Conservation (phyloP, 2,888 invertebrate species). For the Enoplolaimus lenunculus region DNA sequence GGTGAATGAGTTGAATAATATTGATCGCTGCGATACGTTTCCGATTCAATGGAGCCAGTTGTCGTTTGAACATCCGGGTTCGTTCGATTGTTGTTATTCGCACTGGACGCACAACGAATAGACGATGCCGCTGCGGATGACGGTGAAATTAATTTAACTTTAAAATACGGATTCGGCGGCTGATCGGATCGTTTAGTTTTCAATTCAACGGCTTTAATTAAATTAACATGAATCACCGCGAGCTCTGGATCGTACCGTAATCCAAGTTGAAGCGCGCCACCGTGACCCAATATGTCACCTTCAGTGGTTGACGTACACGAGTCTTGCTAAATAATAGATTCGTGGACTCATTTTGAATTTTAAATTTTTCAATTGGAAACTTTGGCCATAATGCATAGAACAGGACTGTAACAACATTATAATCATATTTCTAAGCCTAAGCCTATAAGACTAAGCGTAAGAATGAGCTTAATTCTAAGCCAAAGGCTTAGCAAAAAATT, state of each 20-base stretch:
- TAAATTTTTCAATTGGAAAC: neutral
- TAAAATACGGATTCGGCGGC: conserved; percentile 22
- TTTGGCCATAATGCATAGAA: no score
- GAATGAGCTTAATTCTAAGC: no score
- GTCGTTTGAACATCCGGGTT: conserved; percentile 15
- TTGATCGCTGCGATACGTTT: conserved; percentile 32
- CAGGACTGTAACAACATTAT: no score
- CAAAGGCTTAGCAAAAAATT: no score
- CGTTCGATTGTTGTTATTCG: no score
- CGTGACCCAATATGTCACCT: conserved; percentile 27
- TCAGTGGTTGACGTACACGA: conserved; percentile 25
- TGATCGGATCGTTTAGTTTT: conserved; percentile 29
- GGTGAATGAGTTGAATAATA: conserved; percentile 33
- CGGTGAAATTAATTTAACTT: conserved; percentile 6
- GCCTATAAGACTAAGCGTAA: no score
- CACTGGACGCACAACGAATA: neutral
- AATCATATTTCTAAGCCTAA: no score
- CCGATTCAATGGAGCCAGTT: conserved; percentile 18
- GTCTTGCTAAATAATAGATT: conserved; percentile 14
- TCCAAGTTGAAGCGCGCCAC: conserved; percentile 52
- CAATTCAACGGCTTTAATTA: conserved; percentile 52
- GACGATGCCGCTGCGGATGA: neutral
- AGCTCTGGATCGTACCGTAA: conserved; percentile 53
- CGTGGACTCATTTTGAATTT: neutral
- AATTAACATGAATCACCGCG: conserved; percentile 52